phyloP scores from a whole-genome alignment of 2,113 vertebrate genomes.

The Grallaria varia region DNA sequence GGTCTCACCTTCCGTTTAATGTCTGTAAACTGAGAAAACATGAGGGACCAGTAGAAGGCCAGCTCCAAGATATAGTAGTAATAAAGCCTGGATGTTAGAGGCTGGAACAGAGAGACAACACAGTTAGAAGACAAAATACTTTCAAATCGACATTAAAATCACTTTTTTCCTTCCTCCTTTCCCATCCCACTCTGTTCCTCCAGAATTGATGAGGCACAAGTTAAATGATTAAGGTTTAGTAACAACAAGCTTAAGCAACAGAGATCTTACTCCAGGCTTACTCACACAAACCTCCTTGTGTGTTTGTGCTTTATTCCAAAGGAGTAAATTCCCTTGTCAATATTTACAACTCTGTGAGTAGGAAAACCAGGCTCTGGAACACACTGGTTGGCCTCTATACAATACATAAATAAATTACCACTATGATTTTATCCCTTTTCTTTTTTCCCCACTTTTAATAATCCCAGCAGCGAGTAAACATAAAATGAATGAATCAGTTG shows the following conservation, averaged over 20 bases:
- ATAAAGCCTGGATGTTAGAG: constrained; percentile 86
- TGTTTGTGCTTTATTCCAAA: background rate
- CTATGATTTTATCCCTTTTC: background rate
- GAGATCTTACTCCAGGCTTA: background rate
- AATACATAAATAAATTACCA: background rate
- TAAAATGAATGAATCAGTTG: background rate
- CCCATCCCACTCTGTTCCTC: background rate
- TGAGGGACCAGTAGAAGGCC: constrained; percentile 96
- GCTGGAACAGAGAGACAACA: constrained; percentile 71
- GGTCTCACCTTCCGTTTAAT: constrained; percentile 95
- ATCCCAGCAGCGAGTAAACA: background rate
- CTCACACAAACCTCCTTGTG: background rate
- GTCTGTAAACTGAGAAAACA: constrained; percentile 98
- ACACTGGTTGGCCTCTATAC: background rate
- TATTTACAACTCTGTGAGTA: background rate
- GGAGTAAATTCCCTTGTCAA: background rate
- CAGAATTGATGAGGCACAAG: background rate
- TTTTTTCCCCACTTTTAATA: background rate
- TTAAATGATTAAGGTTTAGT: background rate
- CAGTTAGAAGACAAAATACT: constrained; percentile 25
- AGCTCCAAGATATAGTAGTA: constrained; percentile 90
- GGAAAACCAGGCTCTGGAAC: background rate
- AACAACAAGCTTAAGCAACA: background rate
- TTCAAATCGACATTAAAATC: background rate
- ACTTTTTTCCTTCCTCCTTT: background rate